Evolutionary conservation across 2,888 invertebrate genomes (phyloP).

Genomic region (Pseudococcus viburni): DNA sequence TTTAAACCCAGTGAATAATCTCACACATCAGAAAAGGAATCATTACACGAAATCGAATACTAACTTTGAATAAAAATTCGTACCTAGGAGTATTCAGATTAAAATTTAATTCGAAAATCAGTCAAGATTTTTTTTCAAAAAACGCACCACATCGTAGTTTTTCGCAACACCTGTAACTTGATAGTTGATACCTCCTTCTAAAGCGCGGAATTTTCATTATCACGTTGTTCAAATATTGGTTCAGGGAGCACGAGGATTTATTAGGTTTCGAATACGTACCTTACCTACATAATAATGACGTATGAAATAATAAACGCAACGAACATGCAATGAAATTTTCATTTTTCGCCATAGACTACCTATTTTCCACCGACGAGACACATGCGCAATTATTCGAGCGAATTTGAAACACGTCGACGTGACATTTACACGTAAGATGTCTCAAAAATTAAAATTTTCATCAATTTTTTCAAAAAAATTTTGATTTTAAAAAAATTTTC

Average conservation of each 20-base stretch:
- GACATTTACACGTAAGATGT: too few relatives aligned
- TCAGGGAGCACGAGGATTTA: neutral
- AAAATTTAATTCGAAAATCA: neutral
- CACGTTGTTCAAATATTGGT: slow-evolving; percentile 20
- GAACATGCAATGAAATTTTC: neutral
- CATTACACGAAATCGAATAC: neutral
- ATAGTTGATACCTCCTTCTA: neutral
- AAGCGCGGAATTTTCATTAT: neutral
- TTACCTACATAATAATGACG: neutral
- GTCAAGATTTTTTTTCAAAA: neutral
- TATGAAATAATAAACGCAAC: neutral
- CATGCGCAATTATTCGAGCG: neutral
- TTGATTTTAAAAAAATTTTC: too few relatives aligned
- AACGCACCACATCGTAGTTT: neutral
- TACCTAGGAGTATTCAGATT: neutral
- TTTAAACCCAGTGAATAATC: neutral
- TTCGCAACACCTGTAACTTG: neutral
- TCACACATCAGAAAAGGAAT: neutral
- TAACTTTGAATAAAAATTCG: too few relatives aligned
- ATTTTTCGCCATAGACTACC: neutral
- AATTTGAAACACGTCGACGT: neutral
- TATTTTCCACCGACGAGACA: neutral
- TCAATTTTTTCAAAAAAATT: too few relatives aligned
- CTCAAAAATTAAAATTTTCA: too few relatives aligned
- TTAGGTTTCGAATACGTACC: neutral